Evolutionary conservation across 1,140 invertebrate species (phyloP), one percentile per base, ranked within the genome.

Genomic region (Apis cerana): DNA sequence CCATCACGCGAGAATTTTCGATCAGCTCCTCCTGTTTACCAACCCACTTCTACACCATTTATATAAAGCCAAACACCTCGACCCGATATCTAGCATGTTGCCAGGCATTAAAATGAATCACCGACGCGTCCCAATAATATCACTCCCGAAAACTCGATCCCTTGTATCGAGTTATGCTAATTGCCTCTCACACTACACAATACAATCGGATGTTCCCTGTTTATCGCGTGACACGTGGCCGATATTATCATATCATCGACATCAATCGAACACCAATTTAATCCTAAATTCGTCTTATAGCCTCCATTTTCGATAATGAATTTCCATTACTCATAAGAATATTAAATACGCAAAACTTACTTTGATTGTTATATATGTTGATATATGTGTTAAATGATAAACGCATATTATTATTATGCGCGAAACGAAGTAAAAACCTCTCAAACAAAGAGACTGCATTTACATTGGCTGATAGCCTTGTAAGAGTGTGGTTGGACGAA

Each of bases 61-160:
- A 43, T 43, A 43, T 43, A 75, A 68, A 75, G 72, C 19, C 23
- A 81, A 43, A 67, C 52, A 33, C 15, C 33, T 48, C 48, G 21
- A 3, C 27, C 2, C 50, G 48, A 2, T 13, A 15, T n/a, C 21
- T 56, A 12, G 68, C 50, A 17, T 19, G 27, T 62, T 27, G 77
- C 19, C 17, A 19, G 8, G n/a, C 72, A 65, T 81, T 81, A 67
- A 75, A 81, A 52, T 50, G 62, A 81, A 81, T 80, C 59, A 65
- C 70, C 50, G 15, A 27, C 15, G 58, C 58, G 4, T 23, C 4
- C 12, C 68, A 21, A 15, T 1, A 52, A 58, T 65, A 67, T 80
- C 33, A 43, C 33, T 67, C 70, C 43, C 17, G 58, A 33, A 82
- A 76, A 69, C 72, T 76, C 64, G 19, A 52, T 33, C 10, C 13